phyloP scores from a whole-genome alignment of 2,888 invertebrate genomes.

The Zelleria hepariella region DNA sequence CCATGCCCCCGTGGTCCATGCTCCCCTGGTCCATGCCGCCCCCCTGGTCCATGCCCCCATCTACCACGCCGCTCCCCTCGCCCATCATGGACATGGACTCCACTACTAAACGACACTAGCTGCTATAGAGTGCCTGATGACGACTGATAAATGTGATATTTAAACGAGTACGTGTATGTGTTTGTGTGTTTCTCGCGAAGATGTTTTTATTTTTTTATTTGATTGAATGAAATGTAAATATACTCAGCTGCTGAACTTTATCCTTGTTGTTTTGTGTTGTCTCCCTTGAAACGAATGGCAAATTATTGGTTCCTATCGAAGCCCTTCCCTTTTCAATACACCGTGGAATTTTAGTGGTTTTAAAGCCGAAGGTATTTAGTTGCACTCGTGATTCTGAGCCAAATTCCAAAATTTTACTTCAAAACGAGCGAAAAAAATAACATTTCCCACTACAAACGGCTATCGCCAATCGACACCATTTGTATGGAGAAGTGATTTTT shows the following conservation, averaged over 20 bases:
- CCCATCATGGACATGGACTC: slow-evolving; percentile 53
- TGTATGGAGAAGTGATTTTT: too few species aligned
- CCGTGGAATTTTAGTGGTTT: too few species aligned
- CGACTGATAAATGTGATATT: slow-evolving; percentile 66
- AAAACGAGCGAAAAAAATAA: too few species aligned
- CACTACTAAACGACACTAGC: slow-evolving; percentile 43
- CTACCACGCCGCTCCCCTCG: slow-evolving; percentile 36
- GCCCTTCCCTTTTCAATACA: too few species aligned
- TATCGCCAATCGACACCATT: too few species aligned
- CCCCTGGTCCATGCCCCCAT: slow-evolving; percentile 37
- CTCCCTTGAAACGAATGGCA: too few species aligned
- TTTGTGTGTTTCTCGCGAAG: slow-evolving; percentile 28
- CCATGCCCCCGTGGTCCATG: slow-evolving; percentile 41
- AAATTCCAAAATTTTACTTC: too few species aligned
- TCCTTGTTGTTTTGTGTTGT: slow-evolving; percentile 18
- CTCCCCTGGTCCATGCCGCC: slow-evolving; percentile 41
- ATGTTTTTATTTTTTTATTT: slow-evolving; percentile 34
- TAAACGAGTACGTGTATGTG: slow-evolving; percentile 53
- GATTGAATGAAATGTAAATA: slow-evolving; percentile 48
- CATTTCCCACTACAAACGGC: too few species aligned
- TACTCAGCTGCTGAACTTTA: slow-evolving; percentile 58
- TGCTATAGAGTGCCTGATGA: slow-evolving; percentile 49
- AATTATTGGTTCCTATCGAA: too few species aligned
- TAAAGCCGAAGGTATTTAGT: too few species aligned
- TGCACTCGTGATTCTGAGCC: too few species aligned